A percentile compares a stretch with the other conserved stretches of the same genome.
phyloP scores from a whole-genome alignment of 1,140 invertebrate species.

The Eulimnadia texana region DNA sequence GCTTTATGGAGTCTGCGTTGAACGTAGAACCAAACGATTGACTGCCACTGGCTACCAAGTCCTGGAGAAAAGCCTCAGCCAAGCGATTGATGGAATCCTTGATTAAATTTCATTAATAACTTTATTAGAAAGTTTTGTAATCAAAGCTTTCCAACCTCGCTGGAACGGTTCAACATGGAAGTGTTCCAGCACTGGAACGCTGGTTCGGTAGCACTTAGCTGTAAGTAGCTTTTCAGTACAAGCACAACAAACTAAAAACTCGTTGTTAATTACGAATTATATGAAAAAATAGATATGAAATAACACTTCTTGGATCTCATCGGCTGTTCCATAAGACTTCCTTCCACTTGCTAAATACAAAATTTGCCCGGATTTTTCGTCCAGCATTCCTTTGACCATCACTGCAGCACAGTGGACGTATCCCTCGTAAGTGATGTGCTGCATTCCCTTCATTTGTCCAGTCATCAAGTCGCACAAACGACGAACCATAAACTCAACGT shows the following conservation, averaged over 20 bases:
- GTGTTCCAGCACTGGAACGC: no score
- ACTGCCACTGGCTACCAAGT: background rate
- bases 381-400: conserved; percentile 13
- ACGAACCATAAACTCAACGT: background rate
- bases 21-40: background rate
- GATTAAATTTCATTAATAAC: background rate
- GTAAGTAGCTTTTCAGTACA: background rate
- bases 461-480: conserved; percentile 14
- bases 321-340: background rate
- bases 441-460: conserved; percentile 9
- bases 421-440: conserved; percentile 11
- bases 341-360: conserved; percentile 2
- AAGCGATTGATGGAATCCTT: background rate
- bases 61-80: background rate
- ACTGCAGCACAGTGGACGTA: conserved; percentile 15
- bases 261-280: background rate
- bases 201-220: no score
- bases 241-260: background rate
- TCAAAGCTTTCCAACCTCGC: no score
- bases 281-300: background rate
- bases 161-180: no score
- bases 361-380: conserved; percentile 10
- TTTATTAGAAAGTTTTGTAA: no score
- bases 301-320: background rate
- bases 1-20: background rate